A percentile compares a stretch with the other conserved stretches of the same genome.
Evolutionary conservation across 1,140 invertebrate species (phyloP).

Genomic region (Philaenus spumarius): DNA sequence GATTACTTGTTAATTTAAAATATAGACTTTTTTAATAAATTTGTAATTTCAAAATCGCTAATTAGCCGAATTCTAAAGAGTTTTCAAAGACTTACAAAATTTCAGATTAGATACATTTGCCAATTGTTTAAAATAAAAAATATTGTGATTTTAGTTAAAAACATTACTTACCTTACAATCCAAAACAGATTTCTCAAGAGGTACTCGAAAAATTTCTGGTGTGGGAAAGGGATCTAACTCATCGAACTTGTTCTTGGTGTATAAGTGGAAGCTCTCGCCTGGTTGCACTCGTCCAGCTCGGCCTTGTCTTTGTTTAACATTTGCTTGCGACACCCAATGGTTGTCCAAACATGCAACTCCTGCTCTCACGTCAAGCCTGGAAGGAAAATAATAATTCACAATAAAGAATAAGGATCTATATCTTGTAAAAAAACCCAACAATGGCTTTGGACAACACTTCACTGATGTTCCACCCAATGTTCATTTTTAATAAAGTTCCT

Average conservation of each 20-base stretch:
- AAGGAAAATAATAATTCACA: constrained; percentile 9
- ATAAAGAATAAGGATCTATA: no score
- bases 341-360: constrained; percentile 32
- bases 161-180: constrained; percentile 47
- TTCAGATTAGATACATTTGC: background rate
- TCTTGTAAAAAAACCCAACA: no score
- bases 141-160: background rate
- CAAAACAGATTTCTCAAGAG: constrained; percentile 56
- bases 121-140: background rate
- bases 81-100: background rate
- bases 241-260: constrained; percentile 45
- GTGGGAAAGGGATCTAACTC: constrained; percentile 44
- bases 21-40: no score
- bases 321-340: constrained; percentile 51
- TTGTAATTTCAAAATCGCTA: no score
- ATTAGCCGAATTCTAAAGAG: no score
- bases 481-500: no score
- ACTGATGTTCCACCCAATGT: no score
- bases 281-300: constrained; percentile 61
- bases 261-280: constrained; percentile 74
- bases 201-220: constrained; percentile 53
- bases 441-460: no score
- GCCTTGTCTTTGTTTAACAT: constrained; percentile 56
- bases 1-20: no score
- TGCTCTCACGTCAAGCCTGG: constrained; percentile 34